These are phyloP conservation scores for Zhuqinia jingwanae DNA, from an alignment of 2,888 invertebrate species.

Conservation along the genomic window DNA sequence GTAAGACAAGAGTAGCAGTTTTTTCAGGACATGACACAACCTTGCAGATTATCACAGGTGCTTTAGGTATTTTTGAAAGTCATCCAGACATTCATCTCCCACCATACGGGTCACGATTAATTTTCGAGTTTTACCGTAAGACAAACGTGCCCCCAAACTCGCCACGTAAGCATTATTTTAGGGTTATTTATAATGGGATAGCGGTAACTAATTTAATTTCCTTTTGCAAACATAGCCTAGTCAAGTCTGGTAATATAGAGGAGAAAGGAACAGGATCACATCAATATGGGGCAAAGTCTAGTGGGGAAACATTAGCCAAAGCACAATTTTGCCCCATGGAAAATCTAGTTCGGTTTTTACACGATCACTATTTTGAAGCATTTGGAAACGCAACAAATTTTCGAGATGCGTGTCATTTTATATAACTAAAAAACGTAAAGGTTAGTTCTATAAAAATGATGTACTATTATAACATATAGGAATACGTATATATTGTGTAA, in stretches of 20 bases:
- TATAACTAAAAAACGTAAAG: conserved; percentile 21
- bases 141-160: conserved; percentile 80
- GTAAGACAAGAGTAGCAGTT: conserved; percentile 85
- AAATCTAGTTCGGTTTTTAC: conserved; percentile 92
- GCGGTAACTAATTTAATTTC: conserved; percentile 91
- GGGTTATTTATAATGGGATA: conserved; percentile 91
- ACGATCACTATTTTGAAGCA: conserved; percentile 91
- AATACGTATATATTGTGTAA: conserved; percentile 26
- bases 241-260: conserved; percentile 53
- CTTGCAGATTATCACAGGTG: conserved; percentile 90
- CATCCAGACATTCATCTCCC: conserved; percentile 85
- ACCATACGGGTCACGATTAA: conserved; percentile 92
- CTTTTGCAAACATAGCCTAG: conserved; percentile 86
- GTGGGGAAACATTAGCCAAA: conserved; percentile 79
- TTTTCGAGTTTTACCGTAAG: conserved; percentile 93
- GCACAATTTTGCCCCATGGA: conserved; percentile 89
- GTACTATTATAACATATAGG: not conserved
- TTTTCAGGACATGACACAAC: conserved; percentile 97
- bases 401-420: conserved; percentile 85
- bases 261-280: conserved; percentile 80
- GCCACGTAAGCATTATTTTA: conserved; percentile 89
- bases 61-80: conserved; percentile 86
- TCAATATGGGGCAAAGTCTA: conserved; percentile 80
- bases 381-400: conserved; percentile 90
- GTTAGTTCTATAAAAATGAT: not conserved